phyloP scores from a whole-genome alignment of 2,113 vertebrate genomes.

The Rhea americana region DNA sequence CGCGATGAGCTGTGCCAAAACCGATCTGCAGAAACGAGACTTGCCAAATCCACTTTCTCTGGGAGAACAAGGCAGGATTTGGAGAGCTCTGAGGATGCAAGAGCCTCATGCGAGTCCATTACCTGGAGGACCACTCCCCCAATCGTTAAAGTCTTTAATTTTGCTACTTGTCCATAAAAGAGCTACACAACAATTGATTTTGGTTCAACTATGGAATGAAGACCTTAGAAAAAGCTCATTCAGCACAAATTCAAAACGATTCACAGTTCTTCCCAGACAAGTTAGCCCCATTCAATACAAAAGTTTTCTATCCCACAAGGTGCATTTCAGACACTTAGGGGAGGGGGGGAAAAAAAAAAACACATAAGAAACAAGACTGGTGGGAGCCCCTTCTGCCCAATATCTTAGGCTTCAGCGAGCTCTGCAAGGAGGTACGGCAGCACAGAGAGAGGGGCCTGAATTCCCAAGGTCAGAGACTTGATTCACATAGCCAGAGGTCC shows the following conservation, averaged over 20 bases:
- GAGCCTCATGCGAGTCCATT: not conserved
- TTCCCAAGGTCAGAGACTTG: not conserved
- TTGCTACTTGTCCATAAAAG: slow-evolving; percentile 4
- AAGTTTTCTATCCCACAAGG: not conserved
- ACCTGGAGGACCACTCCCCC: not conserved
- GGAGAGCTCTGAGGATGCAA: slow-evolving; percentile 18
- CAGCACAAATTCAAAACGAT: not conserved
- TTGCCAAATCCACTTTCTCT: not conserved
- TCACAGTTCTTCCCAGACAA: not conserved
- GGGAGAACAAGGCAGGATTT: not conserved
- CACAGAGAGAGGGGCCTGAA: not conserved
- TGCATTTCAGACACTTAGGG: not conserved
- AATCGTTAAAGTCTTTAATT: slow-evolving; percentile 13
- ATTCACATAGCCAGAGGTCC: not conserved
- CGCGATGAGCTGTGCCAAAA: not conserved
- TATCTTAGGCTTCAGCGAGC: not conserved
- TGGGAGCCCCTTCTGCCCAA: not conserved
- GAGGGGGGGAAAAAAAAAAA: not conserved
- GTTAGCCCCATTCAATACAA: slow-evolving; percentile 5
- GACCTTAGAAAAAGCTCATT: not conserved
- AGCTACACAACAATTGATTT: slow-evolving; percentile 26
- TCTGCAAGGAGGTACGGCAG: not conserved
- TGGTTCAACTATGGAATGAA: slow-evolving; percentile 17
- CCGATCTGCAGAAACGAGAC: not conserved
- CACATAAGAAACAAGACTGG: not conserved